Base-by-base conservation (phyloP, 1,140 invertebrate species). In the Zaprionus ghesquierei region DNA sequence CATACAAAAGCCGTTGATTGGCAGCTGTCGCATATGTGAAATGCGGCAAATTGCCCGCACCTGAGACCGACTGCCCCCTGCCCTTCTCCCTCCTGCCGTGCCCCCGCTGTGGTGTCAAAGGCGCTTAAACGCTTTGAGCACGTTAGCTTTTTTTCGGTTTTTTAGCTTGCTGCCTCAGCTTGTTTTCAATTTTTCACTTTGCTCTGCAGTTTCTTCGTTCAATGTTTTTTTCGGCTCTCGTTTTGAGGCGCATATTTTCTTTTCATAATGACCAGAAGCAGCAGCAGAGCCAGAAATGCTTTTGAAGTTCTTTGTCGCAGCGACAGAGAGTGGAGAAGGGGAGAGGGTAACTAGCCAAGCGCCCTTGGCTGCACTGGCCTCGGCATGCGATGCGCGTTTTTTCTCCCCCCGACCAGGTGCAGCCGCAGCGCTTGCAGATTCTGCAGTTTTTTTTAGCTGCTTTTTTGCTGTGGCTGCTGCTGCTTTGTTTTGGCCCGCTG, bases 201-300 rank as follows among this genome's bases (percentile, higher is more conserved):
- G 4, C 20, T 35, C 31, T 38, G 18, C 55, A 6, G 20, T 13
- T 59, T 46, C 22, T 25, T 58, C 50, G 51, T 27, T 44, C 31
- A 49, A 64, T 75, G 44, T 38, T 80, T 51, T 41, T 54, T n/a
- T n/a, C n/a, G 51, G 35, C 22, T 56, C 29, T 64, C n/a, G n/a
- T 65, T 71, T 65, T 46, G 35, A 64, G 64, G 51, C 58, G 76
- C 76, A 78, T 78, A 75, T 74, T 82, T 81, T 81, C 71, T 66
- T 72, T 81, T 89, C 84, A 87, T 87, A 87, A 87, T 87, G 84
- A 84, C 84, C 82, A 84, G 89, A 89, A 79, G 84, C 72, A 73
- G 54, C 55, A 56, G 23, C 53, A 23, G 53, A 69, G 58, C 65
- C 74, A 69, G 82, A 81, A 69, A 86, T 87, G 82, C 81, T 86